Percentiles rank a stretch among this genome's conserved stretches.
phyloP scores from a whole-genome alignment of 1,140 invertebrate genomes.

The Aporrectodea caliginosa region DNA sequence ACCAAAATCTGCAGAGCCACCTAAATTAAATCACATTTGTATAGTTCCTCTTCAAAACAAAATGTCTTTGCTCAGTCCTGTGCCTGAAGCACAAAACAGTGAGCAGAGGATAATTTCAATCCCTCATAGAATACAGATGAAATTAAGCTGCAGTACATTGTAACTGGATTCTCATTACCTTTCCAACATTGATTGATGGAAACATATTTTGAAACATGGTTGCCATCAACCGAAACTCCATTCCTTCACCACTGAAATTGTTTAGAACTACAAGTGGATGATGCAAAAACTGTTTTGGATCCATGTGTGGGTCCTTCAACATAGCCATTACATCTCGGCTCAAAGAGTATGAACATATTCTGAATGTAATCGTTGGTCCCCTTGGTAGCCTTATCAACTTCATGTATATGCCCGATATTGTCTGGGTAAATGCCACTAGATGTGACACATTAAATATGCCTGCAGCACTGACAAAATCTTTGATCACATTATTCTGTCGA shows the following conservation, averaged over 20 bases:
- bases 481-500: constrained; percentile 79
- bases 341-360: constrained; percentile 68
- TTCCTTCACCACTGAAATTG: constrained; percentile 72
- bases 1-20: too few species aligned
- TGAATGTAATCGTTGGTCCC: constrained; percentile 72
- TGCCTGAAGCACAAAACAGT: too few species aligned
- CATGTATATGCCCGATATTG: constrained; percentile 75
- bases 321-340: constrained; percentile 79
- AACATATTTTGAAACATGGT: constrained; percentile 98
- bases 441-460: constrained; percentile 84
- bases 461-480: constrained; percentile 87
- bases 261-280: constrained; percentile 89
- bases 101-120: too few species aligned
- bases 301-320: constrained; percentile 70
- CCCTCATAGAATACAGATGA: too few species aligned
- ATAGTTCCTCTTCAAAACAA: too few species aligned
- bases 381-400: constrained; percentile 74
- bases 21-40: too few species aligned
- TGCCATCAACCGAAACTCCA: constrained; percentile 86
- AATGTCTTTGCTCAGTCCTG: too few species aligned
- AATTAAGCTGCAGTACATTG: too few species aligned
- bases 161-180: too few species aligned
- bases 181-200: constrained; percentile 90
- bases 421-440: constrained; percentile 79
- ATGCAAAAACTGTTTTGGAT: constrained; percentile 71